A percentile compares a stretch with the other conserved stretches of the same genome.
Conservation (phyloP, 2,113 vertebrate genomes). For the Ptychochromis oligacanthus region DNA sequence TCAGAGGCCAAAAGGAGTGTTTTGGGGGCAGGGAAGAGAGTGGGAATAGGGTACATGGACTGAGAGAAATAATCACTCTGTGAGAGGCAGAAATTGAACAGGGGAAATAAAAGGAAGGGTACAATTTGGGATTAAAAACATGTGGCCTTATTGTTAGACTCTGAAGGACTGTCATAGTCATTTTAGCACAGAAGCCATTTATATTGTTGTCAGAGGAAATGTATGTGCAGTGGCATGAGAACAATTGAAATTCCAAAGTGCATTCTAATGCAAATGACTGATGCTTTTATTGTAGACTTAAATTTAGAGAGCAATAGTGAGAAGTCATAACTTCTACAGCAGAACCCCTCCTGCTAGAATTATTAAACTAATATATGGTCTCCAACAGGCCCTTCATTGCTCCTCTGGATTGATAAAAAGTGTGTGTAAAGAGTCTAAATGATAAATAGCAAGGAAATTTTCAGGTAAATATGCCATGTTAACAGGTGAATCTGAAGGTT, state of each 20-base stretch:
- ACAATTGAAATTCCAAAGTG: constrained; percentile 51
- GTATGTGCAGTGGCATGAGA: constrained; percentile 33
- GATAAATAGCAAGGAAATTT: neutral
- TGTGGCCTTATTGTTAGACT: constrained; percentile 54
- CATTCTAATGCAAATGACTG: constrained; percentile 65
- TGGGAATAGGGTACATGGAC: constrained; percentile 20
- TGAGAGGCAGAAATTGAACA: constrained; percentile 17
- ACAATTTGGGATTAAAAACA: constrained; percentile 44
- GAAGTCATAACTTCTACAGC: constrained; percentile 38
- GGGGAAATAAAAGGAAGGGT: constrained; percentile 2
- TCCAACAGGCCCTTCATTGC: constrained; percentile 18
- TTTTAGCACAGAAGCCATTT: constrained; percentile 70
- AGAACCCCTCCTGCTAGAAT: neutral
- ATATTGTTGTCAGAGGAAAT: constrained; percentile 69
- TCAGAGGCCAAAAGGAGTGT: constrained; percentile 54
- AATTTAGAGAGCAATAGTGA: constrained; percentile 59
- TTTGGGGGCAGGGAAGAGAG: constrained; percentile 10
- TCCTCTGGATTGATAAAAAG: constrained; percentile 7
- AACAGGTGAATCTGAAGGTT: neutral
- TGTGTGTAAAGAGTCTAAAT: constrained; percentile 1
- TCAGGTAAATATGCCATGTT: neutral
- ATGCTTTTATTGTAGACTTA: constrained; percentile 69
- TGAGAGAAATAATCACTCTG: constrained; percentile 32
- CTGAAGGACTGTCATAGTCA: constrained; percentile 71
- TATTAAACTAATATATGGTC: constrained; percentile 30